Conservation (phyloP, 2,797 vertebrate genomes). For the Microctenopoma stevenorrisi region DNA sequence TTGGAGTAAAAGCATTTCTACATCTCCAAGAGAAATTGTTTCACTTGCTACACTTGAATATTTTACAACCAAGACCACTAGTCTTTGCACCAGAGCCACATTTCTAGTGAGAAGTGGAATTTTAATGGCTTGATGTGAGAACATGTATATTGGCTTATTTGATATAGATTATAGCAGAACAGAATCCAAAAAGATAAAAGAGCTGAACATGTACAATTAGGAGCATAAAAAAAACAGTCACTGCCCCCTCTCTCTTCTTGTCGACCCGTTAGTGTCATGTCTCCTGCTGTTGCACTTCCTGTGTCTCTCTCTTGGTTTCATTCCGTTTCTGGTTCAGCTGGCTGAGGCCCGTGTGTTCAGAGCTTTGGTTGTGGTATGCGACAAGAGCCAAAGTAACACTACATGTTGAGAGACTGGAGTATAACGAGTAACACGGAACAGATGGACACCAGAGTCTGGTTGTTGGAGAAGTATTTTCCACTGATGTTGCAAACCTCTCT, state of each 20-base stretch:
- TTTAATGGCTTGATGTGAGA: not conserved
- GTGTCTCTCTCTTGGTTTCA: slow-evolving; percentile 46
- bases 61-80: not conserved
- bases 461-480: slow-evolving; percentile 80
- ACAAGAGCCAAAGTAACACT: slow-evolving; percentile 76
- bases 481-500: slow-evolving; percentile 65
- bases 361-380: slow-evolving; percentile 72
- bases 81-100: not conserved
- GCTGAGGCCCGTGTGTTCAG: slow-evolving; percentile 69
- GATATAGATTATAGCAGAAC: not conserved
- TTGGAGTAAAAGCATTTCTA: slow-evolving; percentile 2
- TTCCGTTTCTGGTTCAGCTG: slow-evolving; percentile 64
- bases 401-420: slow-evolving; percentile 73
- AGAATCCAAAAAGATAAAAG: no score
- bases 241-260: slow-evolving; percentile 9
- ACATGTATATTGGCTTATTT: slow-evolving; percentile 8
- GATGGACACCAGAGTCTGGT: slow-evolving; percentile 78
- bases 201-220: no score
- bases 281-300: slow-evolving; percentile 48
- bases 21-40: not conserved
- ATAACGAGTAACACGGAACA: slow-evolving; percentile 80
- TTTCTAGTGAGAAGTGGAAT: slow-evolving; percentile 8
- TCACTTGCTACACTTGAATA: no score
- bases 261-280: slow-evolving; percentile 25
- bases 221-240: not conserved